Percentiles rank a stretch among this genome's conserved stretches.
Conservation (phyloP, 1,140 invertebrate genomes). For the Zeugodacus cucurbitae region DNA sequence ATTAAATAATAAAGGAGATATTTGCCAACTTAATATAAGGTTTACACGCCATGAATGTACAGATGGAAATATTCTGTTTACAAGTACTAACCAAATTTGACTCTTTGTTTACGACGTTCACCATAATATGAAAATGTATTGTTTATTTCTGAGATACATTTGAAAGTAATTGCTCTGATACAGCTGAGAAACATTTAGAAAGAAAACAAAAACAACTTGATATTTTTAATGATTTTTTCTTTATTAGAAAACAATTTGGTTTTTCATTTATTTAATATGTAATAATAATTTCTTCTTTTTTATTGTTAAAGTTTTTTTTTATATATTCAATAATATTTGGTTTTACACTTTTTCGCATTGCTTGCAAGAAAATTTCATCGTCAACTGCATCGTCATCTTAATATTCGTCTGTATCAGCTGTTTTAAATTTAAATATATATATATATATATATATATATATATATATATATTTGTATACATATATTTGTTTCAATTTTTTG, state of each 20-base stretch:
- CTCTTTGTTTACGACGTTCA: too few relatives aligned
- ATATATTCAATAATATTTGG: conserved; percentile 47
- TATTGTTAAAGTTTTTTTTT: conserved; percentile 47
- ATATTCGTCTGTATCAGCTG: conserved; percentile 4
- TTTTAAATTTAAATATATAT: conserved; percentile 1
- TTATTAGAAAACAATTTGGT: conserved; percentile 66
- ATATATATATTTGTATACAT: conserved; percentile 13
- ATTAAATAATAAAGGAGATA: too few relatives aligned
- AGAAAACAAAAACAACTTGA: not conserved
- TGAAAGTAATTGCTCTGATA: too few relatives aligned
- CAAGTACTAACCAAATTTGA: too few relatives aligned
- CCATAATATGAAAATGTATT: too few relatives aligned
- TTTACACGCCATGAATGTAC: too few relatives aligned
- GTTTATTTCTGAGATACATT: too few relatives aligned
- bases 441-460: conserved; percentile 25
- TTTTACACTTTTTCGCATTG: conserved; percentile 49
- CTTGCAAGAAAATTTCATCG: conserved; percentile 49
- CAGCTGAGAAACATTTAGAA: not conserved
- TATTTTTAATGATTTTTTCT: conserved; percentile 36
- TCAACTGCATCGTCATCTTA: conserved; percentile 44
- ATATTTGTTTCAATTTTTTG: conserved; percentile 35
- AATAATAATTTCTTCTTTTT: conserved; percentile 61
- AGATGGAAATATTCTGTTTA: too few relatives aligned
- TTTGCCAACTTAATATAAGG: too few relatives aligned
- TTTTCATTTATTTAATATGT: conserved; percentile 52